A percentile compares a stretch with the other conserved stretches of the same genome.
Conservation (phyloP, 2,797 vertebrate genomes). For the Harpagifer antarcticus region DNA sequence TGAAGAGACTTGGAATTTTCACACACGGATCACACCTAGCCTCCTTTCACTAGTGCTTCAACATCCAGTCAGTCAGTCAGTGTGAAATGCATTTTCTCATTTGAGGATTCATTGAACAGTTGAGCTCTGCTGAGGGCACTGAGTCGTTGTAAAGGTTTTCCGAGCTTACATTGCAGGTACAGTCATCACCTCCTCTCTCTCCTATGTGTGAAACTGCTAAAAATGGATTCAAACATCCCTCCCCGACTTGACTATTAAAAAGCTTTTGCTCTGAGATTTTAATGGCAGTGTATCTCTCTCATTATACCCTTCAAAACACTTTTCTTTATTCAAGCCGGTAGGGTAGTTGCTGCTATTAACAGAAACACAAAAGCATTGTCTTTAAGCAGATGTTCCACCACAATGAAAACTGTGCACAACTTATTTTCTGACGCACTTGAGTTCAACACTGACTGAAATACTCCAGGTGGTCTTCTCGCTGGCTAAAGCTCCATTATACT, state of each 20-base stretch:
- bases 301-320: slow-evolving; percentile 67
- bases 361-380: slow-evolving; percentile 52
- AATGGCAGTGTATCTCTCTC: slow-evolving; percentile 40
- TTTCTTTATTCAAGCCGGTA: slow-evolving; percentile 42
- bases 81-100: slow-evolving; percentile 61
- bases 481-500: slow-evolving; percentile 20
- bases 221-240: slow-evolving; percentile 49
- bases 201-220: slow-evolving; percentile 38
- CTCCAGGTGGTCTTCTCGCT: slow-evolving; percentile 38
- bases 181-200: slow-evolving; percentile 29
- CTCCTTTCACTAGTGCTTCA: slow-evolving; percentile 42
- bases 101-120: slow-evolving; percentile 50
- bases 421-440: slow-evolving; percentile 25
- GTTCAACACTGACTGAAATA: slow-evolving; percentile 20
- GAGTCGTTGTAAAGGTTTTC: slow-evolving; percentile 45
- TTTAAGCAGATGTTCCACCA: slow-evolving; percentile 58
- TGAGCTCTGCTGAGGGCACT: slow-evolving; percentile 44
- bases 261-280: slow-evolving; percentile 42
- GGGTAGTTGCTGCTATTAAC: slow-evolving; percentile 53
- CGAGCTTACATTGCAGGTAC: slow-evolving; percentile 22
- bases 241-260: slow-evolving; percentile 26
- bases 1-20: slow-evolving; percentile 27
- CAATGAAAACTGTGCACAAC: slow-evolving; percentile 16
- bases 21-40: slow-evolving; percentile 24
- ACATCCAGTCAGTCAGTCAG: slow-evolving; percentile 38